Base-by-base conservation (phyloP, 2,888 invertebrate species). In the Asteroscopus sphinx region DNA sequence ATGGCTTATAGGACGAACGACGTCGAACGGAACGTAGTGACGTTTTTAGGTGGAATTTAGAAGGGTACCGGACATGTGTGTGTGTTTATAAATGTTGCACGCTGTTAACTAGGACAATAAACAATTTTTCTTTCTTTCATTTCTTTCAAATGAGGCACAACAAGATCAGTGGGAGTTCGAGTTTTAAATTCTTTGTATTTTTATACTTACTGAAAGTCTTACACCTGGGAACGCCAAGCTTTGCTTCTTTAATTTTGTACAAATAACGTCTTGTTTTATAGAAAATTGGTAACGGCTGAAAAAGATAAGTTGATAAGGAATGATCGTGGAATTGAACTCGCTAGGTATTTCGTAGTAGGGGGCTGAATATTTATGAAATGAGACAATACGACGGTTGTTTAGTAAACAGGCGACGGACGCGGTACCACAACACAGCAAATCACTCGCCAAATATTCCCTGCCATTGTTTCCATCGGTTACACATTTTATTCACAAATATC, bases 341-440 rank as follows among this genome's bases (percentile, higher is more conserved):
- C 40, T n/a, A 9, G 1, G 3, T 30, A 61, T 62, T 21, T 52
- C 73, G 47, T 68, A 65, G 86, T 86, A 85, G 73, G 68, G 77
- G 65, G 51, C 35, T 21, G 30, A 57, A 58, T 76, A 68, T 63
- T 76, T 69, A 70, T 71, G 77, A 73, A 66, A 71, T 60, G 61
- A 62, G 66, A 74, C 81, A 81, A 80, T 74, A 73, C 73, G 62
- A 37, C 55, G 48, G 54, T 48, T 86, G 83, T 89, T 91, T 90
- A 72, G 81, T 84, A 86, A 91, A 90, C 85, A 83, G 33, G 1
- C 11, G 37, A 37, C 49, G 81, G 81, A 79, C 78, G 64, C 59
- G 52, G 57, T 80, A 59, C 76, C 82, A 86, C 82, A 88, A 89
- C 87, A 85, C 35, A 26, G 45, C 48, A 44, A 41, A 52, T 79